Base-by-base conservation (phyloP, 2,888 invertebrate genomes). In the Spisula subtruncata region DNA sequence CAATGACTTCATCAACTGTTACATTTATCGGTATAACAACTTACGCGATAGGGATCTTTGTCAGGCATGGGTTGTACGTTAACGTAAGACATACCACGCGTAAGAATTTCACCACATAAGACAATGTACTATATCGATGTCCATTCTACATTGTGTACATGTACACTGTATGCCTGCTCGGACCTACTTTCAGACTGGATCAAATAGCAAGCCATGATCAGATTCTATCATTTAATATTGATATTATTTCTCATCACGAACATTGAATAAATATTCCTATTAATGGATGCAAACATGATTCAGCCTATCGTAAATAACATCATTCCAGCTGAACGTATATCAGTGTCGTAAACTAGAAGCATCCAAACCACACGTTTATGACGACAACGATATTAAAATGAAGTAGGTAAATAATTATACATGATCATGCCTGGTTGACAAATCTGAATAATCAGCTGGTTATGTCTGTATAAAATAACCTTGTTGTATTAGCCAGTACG, bases 331-430 rank as follows among this genome's bases (percentile, higher is more conserved):
- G 25, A 25, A 66, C 25, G 25, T 66, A 25, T 25, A 10, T 6
- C 12, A 5, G 20, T n/a, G n/a, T 51, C 51, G 5, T 51, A 51
- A 51, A 8, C 25, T 66, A 25, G n/a, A 8, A 25, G n/a, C 1
- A n/a, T 25, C 4, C 8, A 66, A 25, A 25, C 25, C n/a, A 66
- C 6, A 66, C 60, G 25, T 25, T 25, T n/a, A 12, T 66, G 60
- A 66, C 60, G 60, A 66, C 25, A 66, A 66, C 60, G 60, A n/a
- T 25, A 66, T 66, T 66, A 25, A 66, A 66, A 66, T 66, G 60
- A 66, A 51, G 60, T n/a, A 12, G 25, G 25, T 66, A 66, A 66
- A 25, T 66, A 25, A 66, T 66, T 66, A 66, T 25, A 66, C 60
- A 66, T 66, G 60, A 25, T 66, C 60, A 66, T 66, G 60, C 25